Evolutionary conservation across 2,797 vertebrate genomes (phyloP).

Genomic region (Pterois miles): DNA sequence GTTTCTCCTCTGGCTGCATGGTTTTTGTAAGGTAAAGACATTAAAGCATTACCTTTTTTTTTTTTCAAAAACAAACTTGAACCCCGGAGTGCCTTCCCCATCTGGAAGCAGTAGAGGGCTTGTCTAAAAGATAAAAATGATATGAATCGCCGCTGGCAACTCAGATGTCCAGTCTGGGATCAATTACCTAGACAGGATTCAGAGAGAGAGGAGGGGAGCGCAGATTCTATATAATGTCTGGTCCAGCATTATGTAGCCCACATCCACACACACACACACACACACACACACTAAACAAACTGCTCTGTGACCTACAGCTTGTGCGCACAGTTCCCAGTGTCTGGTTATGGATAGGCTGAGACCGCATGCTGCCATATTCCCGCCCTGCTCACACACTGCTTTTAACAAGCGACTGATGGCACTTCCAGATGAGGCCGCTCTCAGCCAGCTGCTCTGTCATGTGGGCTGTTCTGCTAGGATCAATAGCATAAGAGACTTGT

Average conservation of each 20-base stretch:
- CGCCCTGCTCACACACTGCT: conserved; percentile 37
- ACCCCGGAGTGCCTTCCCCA: conserved; percentile 78
- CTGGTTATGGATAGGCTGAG: conserved; percentile 67
- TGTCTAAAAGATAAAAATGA: conserved; percentile 86
- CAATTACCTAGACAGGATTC: conserved; percentile 84
- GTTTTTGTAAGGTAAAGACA: conserved; percentile 76
- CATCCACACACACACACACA: conserved; percentile 19
- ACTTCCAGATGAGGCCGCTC: conserved; percentile 68
- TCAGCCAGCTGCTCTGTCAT: conserved; percentile 70
- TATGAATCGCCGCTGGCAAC: conserved; percentile 86
- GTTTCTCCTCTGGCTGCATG: conserved; percentile 17
- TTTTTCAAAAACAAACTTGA: conserved; percentile 77
- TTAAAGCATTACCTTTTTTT: conserved; percentile 79
- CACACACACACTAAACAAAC: conserved; percentile 56
- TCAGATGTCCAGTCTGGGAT: conserved; percentile 85
- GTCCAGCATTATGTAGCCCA: conserved; percentile 56
- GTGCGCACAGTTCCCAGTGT: conserved; percentile 57
- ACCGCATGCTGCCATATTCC: conserved; percentile 58
- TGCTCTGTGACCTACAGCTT: conserved; percentile 56
- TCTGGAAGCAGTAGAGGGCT: conserved; percentile 85
- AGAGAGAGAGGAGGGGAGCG: conserved; percentile 42
- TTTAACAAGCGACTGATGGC: conserved; percentile 76
- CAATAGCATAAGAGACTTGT: conserved; percentile 42
- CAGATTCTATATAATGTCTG: conserved; percentile 58
- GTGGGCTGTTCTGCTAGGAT: conserved; percentile 55